Evolutionary conservation across 2,888 invertebrate species (phyloP).

Genomic region (Acronicta leporina): DNA sequence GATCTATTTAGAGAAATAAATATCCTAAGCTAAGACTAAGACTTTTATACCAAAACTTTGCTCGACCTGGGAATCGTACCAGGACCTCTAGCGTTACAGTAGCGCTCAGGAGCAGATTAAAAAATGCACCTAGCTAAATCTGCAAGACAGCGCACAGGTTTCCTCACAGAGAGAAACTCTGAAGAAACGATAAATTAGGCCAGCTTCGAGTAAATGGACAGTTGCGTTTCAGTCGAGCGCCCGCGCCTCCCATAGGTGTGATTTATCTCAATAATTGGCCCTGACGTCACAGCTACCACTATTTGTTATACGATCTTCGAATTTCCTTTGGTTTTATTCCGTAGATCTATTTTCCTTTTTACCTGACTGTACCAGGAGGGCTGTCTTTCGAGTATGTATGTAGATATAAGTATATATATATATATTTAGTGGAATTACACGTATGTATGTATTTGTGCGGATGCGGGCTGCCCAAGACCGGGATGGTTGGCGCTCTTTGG

Average conservation of each 20-base stretch:
- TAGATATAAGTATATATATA: too few species aligned
- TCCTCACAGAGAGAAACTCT: background rate
- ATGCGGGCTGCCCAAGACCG: too few species aligned
- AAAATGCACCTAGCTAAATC: too few species aligned
- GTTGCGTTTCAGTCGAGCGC: slow-evolving; percentile 30
- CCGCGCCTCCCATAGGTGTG: slow-evolving; percentile 56
- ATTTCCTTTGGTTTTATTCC: slow-evolving; percentile 20
- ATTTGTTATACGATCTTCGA: slow-evolving; percentile 47
- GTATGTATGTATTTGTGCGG: too few species aligned
- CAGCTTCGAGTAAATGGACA: slow-evolving; percentile 40
- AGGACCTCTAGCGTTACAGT: too few species aligned
- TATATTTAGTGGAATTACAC: too few species aligned
- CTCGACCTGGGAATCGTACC: too few species aligned
- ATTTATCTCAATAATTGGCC: slow-evolving; percentile 65
- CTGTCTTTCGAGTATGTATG: background rate
- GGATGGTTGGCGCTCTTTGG: too few species aligned
- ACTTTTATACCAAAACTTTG: too few species aligned
- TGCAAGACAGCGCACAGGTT: background rate
- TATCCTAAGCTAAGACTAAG: too few species aligned
- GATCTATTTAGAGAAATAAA: too few species aligned
- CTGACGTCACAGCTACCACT: slow-evolving; percentile 38
- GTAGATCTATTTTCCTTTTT: slow-evolving; percentile 21
- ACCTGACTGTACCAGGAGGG: background rate
- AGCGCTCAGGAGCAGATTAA: too few species aligned
- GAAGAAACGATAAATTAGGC: slow-evolving; percentile 39